phyloP scores from a whole-genome alignment of 2,113 vertebrate genomes.

The Protomyctophum bolini region DNA sequence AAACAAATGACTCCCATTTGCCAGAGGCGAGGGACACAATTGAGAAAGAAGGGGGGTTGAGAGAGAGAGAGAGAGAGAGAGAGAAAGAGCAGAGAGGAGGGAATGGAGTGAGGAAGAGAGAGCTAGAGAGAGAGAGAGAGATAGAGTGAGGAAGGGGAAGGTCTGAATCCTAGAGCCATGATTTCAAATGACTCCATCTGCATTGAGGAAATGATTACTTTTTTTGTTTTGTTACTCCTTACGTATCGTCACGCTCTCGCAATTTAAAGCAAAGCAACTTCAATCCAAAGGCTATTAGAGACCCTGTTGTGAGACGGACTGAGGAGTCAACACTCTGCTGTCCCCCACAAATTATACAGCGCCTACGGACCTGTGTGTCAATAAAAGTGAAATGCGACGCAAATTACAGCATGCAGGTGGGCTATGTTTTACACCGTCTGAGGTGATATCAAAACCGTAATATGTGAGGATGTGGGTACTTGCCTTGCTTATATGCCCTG shows the following conservation, averaged over 20 bases:
- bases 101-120: background rate
- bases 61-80: conserved; percentile 1
- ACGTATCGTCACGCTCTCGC: conserved; percentile 47
- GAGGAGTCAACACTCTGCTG: conserved; percentile 42
- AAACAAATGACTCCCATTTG: conserved; percentile 80
- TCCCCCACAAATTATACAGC: conserved; percentile 53
- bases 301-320: conserved; percentile 52
- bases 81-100: background rate
- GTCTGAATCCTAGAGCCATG: conserved; percentile 50
- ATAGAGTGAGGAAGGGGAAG: conserved; percentile 24
- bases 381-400: conserved; percentile 61
- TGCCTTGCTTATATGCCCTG: conserved; percentile 48
- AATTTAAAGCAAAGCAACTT: conserved; percentile 54
- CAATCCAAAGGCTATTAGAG: conserved; percentile 61
- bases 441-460: conserved; percentile 56
- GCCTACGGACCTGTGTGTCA: conserved; percentile 60
- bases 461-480: conserved; percentile 36
- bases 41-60: conserved; percentile 61
- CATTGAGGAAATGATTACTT: conserved; percentile 65
- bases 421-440: conserved; percentile 49
- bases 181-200: conserved; percentile 71
- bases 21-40: conserved; percentile 76
- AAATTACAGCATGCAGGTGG: conserved; percentile 60
- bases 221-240: conserved; percentile 37
- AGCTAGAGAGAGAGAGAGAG: conserved; percentile 27